Evolutionary conservation across 2,113 vertebrate genomes (phyloP).

Genomic region (Microcebus ravelobensis): DNA sequence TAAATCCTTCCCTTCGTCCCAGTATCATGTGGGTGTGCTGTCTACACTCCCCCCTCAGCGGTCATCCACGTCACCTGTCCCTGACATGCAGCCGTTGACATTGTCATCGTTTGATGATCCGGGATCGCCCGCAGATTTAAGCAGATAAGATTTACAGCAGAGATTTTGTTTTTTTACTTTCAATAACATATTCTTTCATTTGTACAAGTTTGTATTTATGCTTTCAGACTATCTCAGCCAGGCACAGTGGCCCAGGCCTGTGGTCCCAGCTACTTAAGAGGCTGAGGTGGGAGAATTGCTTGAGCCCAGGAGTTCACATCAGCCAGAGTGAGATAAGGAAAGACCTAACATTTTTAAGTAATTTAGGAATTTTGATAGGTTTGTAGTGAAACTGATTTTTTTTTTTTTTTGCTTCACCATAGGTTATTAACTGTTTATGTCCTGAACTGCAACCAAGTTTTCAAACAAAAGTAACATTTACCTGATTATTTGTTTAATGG

Average conservation of each 20-base stretch:
- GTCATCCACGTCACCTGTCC: not conserved
- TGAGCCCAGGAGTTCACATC: not conserved
- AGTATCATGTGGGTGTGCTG: not conserved
- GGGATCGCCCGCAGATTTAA: not conserved
- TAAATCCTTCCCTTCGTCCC: not conserved
- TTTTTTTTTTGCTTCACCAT: not conserved
- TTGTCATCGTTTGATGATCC: not conserved
- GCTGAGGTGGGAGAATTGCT: not conserved
- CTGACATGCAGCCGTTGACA: not conserved
- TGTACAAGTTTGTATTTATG: not conserved
- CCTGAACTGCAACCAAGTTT: not conserved
- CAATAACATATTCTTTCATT: constrained; percentile 7
- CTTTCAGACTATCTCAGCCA: not conserved
- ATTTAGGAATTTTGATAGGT: not conserved
- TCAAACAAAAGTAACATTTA: not conserved
- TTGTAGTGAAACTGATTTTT: not conserved
- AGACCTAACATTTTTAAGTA: constrained; percentile 30
- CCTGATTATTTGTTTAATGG: not conserved
- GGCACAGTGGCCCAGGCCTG: not conserved
- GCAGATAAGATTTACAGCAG: not conserved
- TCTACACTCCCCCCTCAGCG: not conserved
- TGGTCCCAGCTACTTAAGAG: not conserved
- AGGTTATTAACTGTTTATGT: not conserved
- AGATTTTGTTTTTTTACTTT: not conserved
- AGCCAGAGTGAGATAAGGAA: not conserved